Evolutionary conservation across 1,140 invertebrate genomes (phyloP).

Genomic region (Bombus polaris): DNA sequence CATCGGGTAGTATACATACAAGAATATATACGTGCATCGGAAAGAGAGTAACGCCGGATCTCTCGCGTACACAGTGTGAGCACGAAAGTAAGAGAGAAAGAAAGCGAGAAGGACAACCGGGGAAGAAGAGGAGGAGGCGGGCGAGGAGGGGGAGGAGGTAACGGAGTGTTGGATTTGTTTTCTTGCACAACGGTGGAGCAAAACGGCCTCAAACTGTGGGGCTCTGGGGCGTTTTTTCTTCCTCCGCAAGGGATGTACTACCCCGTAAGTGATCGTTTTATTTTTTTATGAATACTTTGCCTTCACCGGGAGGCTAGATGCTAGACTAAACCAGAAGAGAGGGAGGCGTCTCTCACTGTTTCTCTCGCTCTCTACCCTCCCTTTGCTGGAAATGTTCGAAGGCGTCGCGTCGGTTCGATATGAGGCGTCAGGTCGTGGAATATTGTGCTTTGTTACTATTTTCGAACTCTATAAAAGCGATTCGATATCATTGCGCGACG

Average conservation of each 20-base stretch:
- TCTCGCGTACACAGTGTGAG: conserved; percentile 40
- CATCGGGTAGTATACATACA: neutral
- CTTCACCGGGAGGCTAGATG: neutral
- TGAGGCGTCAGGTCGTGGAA: conserved; percentile 52
- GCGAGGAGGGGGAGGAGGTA: conserved; percentile 56
- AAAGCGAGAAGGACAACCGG: conserved; percentile 16
- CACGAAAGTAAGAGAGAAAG: conserved; percentile 25
- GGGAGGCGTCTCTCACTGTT: conserved; percentile 54
- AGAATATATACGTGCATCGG: conserved; percentile 34
- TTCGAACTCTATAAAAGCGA: conserved; percentile 8
- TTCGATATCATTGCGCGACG: neutral
- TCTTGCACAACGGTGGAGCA: conserved; percentile 81
- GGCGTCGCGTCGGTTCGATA: conserved; percentile 66
- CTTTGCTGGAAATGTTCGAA: conserved; percentile 45
- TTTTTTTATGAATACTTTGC: conserved; percentile 18
- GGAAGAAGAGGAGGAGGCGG: conserved; percentile 40
- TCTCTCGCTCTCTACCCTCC: conserved; percentile 40
- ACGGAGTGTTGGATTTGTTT: conserved; percentile 73
- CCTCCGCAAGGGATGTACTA: conserved; percentile 96
- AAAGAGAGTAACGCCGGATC: conserved; percentile 47
- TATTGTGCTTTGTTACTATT: conserved; percentile 48
- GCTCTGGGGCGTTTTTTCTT: conserved; percentile 95
- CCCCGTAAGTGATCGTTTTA: conserved; percentile 88
- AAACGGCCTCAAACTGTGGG: conserved; percentile 96
- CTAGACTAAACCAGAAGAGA: neutral